Conservation (phyloP, 2,888 invertebrate species). For the Eilema griseolum region DNA sequence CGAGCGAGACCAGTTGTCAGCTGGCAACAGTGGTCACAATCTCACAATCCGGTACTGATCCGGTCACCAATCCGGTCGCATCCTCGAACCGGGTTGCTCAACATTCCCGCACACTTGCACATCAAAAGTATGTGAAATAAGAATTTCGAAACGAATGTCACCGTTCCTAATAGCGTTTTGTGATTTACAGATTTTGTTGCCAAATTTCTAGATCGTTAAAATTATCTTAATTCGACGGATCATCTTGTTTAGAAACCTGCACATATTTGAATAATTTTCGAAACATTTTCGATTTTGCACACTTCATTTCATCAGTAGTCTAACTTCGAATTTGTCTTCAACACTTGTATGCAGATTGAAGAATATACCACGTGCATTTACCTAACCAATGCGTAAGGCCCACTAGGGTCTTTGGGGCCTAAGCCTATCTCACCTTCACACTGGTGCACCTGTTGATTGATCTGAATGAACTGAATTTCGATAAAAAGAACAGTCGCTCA, state of each 20-base stretch:
- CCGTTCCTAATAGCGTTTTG: slow-evolving; percentile 42
- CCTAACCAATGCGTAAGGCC: too few relatives aligned
- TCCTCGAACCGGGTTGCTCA: slow-evolving; percentile 34
- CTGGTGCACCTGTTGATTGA: too few relatives aligned
- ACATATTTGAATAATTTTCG: slow-evolving; percentile 43
- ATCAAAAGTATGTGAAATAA: slow-evolving; percentile 42
- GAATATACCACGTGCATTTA: background rate
- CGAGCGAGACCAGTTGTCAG: slow-evolving; percentile 1
- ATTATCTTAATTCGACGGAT: slow-evolving; percentile 40
- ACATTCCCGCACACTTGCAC: slow-evolving; percentile 18
- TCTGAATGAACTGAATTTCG: too few relatives aligned
- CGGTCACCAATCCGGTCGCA: slow-evolving; percentile 36
- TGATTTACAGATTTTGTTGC: slow-evolving; percentile 49
- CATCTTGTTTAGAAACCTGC: slow-evolving; percentile 46
- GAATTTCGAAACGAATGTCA: slow-evolving; percentile 52
- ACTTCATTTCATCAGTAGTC: slow-evolving; percentile 23
- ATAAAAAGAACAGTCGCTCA: too few relatives aligned
- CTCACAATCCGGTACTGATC: slow-evolving; percentile 15
- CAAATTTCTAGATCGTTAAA: slow-evolving; percentile 51
- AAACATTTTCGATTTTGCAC: slow-evolving; percentile 19
- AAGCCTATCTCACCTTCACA: too few relatives aligned
- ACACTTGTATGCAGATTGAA: background rate
- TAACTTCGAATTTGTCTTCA: slow-evolving; percentile 14
- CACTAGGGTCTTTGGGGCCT: too few relatives aligned
- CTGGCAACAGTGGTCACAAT: slow-evolving; percentile 12